phyloP scores from a whole-genome alignment of 2,113 vertebrate species.

The Semicossyphus pulcher region DNA sequence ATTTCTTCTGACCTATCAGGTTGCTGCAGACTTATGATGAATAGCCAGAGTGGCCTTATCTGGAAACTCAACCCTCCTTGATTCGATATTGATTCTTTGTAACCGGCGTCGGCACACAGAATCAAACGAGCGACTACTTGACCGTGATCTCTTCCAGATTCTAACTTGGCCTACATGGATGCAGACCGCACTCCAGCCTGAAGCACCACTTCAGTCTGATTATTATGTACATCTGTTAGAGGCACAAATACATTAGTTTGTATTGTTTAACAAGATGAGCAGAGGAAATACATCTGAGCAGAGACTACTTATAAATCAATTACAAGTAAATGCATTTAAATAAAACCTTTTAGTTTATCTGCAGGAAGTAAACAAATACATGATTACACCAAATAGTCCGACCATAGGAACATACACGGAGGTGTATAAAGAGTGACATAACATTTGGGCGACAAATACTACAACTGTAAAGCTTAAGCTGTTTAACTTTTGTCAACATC shows the following conservation, averaged over 20 bases:
- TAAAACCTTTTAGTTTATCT: no score
- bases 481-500: no score
- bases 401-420: no score
- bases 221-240: constrained; percentile 12
- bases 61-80: constrained; percentile 92
- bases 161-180: constrained; percentile 30
- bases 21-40: constrained; percentile 99
- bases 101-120: constrained; percentile 91
- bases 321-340: not conserved
- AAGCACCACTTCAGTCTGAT: constrained; percentile 42
- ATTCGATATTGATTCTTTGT: constrained; percentile 98
- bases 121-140: constrained; percentile 92
- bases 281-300: no score
- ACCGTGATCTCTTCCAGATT: constrained; percentile 85
- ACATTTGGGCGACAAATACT: not conserved
- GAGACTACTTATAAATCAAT: no score
- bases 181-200: not conserved
- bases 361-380: no score
- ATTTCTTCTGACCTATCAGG: constrained; percentile 99
- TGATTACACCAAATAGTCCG: no score
- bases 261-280: not conserved
- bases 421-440: not conserved
- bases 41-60: constrained; percentile 96
- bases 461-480: not conserved
- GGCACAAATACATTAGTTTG: constrained; percentile 4